These are phyloP conservation scores for Archivesica marissinica DNA, from an alignment of 1,140 invertebrate genomes.

Conservation along the genomic window DNA sequence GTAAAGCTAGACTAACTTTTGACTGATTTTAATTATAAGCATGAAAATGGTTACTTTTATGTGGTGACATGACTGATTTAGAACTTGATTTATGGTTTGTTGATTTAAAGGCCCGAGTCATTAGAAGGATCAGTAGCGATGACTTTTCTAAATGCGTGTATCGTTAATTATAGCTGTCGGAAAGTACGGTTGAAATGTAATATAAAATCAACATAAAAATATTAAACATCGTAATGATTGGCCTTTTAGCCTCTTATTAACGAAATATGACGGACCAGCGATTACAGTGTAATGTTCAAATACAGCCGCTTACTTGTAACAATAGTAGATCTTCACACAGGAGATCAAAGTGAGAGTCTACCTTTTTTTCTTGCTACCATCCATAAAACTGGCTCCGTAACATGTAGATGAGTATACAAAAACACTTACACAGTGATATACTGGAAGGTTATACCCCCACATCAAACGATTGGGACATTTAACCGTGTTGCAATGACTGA, in stretches of 20 bases:
- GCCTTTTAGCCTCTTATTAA: slow-evolving; percentile 19
- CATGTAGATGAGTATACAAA: background rate
- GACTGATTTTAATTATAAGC: slow-evolving; percentile 37
- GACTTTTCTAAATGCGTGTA: slow-evolving; percentile 7
- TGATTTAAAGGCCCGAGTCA: background rate
- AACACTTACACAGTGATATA: slow-evolving; percentile 5
- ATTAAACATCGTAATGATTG: background rate
- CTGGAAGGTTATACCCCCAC: background rate
- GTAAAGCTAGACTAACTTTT: background rate
- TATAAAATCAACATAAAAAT: background rate
- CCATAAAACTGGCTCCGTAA: slow-evolving; percentile 24
- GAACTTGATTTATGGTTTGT: background rate
- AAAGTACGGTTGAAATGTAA: background rate
- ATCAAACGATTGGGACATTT: slow-evolving; percentile 10
- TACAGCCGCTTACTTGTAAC: background rate
- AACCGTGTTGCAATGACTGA: slow-evolving; percentile 10
- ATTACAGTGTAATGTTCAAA: slow-evolving; percentile 30
- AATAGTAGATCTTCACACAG: slow-evolving; percentile 2
- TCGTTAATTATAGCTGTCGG: slow-evolving; percentile 7
- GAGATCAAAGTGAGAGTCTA: slow-evolving; percentile 4
- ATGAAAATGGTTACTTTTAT: slow-evolving; percentile 36
- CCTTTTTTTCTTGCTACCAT: background rate
- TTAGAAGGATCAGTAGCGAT: slow-evolving; percentile 4
- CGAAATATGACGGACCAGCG: slow-evolving; percentile 15
- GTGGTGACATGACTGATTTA: slow-evolving; percentile 20